Evolutionary conservation across 1,140 invertebrate genomes (phyloP).

Genomic region (Sycophaga agraensis): DNA sequence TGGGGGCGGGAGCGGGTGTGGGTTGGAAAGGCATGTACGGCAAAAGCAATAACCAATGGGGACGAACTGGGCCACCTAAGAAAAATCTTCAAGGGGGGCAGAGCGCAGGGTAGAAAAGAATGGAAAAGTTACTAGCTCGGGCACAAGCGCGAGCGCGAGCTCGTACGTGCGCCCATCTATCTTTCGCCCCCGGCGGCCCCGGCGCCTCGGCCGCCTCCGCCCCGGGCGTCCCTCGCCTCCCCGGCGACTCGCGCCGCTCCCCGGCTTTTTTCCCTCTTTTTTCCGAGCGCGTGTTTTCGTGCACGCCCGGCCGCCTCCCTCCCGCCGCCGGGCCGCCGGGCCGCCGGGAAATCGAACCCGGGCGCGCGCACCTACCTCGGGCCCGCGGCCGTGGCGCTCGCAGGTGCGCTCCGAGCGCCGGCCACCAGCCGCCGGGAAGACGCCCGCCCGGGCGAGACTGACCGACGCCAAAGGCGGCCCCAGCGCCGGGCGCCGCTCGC

Average conservation of each 20-base stretch:
- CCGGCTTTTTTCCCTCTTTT: conserved; percentile 6
- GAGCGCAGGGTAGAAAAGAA: conserved; percentile 41
- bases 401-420: no score
- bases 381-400: neutral
- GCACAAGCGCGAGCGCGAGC: neutral
- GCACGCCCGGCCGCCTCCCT: neutral
- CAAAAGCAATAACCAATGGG: conserved; percentile 48
- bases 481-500: conserved; percentile 51
- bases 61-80: conserved; percentile 50
- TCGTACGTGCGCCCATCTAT: conserved; percentile 16
- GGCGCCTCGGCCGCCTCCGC: conserved; percentile 16
- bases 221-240: neutral
- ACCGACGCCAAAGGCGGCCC: conserved; percentile 47
- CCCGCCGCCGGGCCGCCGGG: neutral
- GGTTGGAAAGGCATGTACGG: conserved; percentile 34
- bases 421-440: no score
- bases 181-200: conserved; percentile 29
- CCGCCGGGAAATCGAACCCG: conserved; percentile 38
- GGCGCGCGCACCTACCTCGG: conserved; percentile 13
- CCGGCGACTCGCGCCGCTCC: neutral
- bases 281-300: conserved; percentile 29
- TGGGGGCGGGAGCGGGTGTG: conserved; percentile 20
- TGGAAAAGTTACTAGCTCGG: conserved; percentile 33
- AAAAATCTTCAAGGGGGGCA: conserved; percentile 49
- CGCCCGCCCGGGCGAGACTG: conserved; percentile 58